These are phyloP conservation scores for Aphaenogaster floridana DNA, from an alignment of 1,140 invertebrate genomes.

Conservation along the genomic window DNA sequence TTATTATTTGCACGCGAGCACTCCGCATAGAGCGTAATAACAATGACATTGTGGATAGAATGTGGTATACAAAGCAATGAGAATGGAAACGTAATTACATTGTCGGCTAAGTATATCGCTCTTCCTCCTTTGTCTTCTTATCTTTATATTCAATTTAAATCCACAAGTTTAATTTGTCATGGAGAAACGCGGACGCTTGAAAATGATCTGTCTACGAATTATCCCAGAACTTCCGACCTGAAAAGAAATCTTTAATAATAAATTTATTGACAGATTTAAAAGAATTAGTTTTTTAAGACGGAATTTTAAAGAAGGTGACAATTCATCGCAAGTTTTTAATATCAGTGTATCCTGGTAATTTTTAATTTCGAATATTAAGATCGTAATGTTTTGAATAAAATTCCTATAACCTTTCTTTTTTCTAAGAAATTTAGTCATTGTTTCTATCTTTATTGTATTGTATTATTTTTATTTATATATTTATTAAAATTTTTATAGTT, in stretches of 20 bases:
- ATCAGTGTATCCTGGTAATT: background rate
- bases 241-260: background rate
- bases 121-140: constrained; percentile 33
- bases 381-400: background rate
- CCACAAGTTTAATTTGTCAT: constrained; percentile 35
- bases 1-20: constrained; percentile 60
- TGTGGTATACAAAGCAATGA: constrained; percentile 45
- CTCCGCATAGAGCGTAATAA: constrained; percentile 45
- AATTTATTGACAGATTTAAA: background rate
- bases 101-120: constrained; percentile 37
- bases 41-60: constrained; percentile 27
- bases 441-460: background rate
- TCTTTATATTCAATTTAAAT: constrained; percentile 59
- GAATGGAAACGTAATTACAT: constrained; percentile 50
- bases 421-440: background rate
- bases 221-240: background rate
- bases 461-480: background rate
- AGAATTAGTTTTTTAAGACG: background rate
- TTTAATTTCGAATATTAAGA: background rate
- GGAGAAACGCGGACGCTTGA: background rate
- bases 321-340: background rate
- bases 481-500: constrained; percentile 19
- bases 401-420: background rate
- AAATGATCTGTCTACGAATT: background rate
- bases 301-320: background rate